phyloP scores from a whole-genome alignment of 2,113 vertebrate genomes.

The Entelurus aequoreus region DNA sequence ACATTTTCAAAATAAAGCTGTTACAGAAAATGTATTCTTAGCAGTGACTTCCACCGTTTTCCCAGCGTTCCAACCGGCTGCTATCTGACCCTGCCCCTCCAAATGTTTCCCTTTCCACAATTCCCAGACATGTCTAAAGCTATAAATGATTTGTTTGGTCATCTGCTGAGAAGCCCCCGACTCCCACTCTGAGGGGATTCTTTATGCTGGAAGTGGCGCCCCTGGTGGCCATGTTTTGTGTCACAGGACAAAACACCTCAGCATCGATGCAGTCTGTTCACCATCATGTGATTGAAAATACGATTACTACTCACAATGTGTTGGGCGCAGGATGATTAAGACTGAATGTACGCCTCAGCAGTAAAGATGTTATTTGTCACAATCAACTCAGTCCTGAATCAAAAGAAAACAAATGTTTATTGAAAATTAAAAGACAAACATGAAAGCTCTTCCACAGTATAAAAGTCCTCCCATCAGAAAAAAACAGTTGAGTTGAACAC shows the following conservation, averaged over 20 bases:
- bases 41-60: conserved; percentile 14
- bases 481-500: conserved; percentile 32
- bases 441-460: conserved; percentile 46
- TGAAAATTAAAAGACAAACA: conserved; percentile 58
- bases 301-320: neutral
- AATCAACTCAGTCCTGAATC: conserved; percentile 22
- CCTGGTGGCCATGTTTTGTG: conserved; percentile 2
- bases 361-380: neutral
- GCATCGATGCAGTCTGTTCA: conserved; percentile 6
- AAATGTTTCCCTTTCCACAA: conserved; percentile 24
- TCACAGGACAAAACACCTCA: conserved; percentile 2
- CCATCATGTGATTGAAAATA: neutral
- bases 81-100: conserved; percentile 29
- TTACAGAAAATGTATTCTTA: neutral
- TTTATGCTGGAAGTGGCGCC: conserved; percentile 17
- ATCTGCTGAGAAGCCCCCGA: conserved; percentile 7
- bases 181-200: conserved; percentile 24
- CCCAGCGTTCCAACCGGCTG: neutral
- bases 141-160: conserved; percentile 39
- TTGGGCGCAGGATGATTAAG: neutral
- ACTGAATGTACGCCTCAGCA: no score
- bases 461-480: conserved; percentile 47
- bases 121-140: conserved; percentile 23
- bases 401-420: conserved; percentile 46
- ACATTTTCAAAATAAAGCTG: neutral